Conservation (phyloP, 2,888 invertebrate genomes). For the Hydropsyche betteni region DNA sequence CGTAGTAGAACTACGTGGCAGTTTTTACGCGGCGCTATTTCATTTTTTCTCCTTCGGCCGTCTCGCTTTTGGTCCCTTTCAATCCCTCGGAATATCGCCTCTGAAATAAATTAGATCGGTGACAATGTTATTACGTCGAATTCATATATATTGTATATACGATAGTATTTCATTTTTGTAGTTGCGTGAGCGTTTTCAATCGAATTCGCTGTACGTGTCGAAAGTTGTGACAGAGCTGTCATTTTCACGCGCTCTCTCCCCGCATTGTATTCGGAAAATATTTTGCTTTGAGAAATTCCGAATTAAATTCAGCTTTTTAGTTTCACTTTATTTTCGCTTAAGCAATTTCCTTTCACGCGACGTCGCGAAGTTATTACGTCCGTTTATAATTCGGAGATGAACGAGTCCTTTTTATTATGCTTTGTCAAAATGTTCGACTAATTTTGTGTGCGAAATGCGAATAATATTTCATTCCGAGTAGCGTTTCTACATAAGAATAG, state of each 20-base stretch:
- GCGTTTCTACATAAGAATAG: background rate
- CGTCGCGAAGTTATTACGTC: background rate
- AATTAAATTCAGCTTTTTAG: too few species aligned
- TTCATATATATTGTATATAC: too few species aligned
- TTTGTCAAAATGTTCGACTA: constrained; percentile 19
- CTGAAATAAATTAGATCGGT: constrained; percentile 13
- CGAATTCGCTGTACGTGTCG: too few species aligned
- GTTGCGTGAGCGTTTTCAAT: too few species aligned
- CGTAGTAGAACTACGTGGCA: background rate
- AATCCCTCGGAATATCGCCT: background rate
- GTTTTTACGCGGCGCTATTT: background rate
- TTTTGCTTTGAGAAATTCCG: too few species aligned
- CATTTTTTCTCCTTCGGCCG: background rate
- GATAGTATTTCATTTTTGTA: too few species aligned
- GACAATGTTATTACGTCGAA: constrained; percentile 17
- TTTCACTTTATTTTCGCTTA: too few species aligned
- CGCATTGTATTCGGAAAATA: too few species aligned
- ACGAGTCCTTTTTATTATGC: background rate
- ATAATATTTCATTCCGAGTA: constrained; percentile 6
- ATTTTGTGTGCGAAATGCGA: constrained; percentile 6
- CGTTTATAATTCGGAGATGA: background rate
- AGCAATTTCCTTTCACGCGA: too few species aligned
- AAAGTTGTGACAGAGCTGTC: too few species aligned
- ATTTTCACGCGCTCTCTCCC: too few species aligned
- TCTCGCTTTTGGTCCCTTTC: background rate